phyloP scores from a whole-genome alignment of 2,113 vertebrate species.

The Pterocles burchelli region DNA sequence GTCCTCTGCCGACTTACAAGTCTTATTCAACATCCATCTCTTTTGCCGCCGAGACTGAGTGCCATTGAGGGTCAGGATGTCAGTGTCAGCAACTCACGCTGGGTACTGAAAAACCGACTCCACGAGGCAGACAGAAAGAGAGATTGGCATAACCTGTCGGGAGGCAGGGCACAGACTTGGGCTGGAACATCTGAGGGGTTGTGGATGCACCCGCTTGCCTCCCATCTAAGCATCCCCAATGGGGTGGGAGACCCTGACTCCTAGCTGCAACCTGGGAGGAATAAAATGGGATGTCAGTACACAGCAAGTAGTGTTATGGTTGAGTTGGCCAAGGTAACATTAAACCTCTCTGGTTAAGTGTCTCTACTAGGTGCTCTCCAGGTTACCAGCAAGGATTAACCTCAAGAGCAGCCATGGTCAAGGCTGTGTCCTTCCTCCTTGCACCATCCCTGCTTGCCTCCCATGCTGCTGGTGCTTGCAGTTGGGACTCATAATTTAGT shows the following conservation, averaged over 20 bases:
- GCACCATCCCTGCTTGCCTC: background rate
- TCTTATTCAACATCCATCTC: background rate
- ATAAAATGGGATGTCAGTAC: background rate
- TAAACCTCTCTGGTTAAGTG: background rate
- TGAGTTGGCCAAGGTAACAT: background rate
- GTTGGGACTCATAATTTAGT: background rate
- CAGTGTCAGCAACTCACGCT: no score
- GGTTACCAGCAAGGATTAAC: background rate
- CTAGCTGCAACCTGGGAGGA: background rate
- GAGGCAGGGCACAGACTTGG: background rate
- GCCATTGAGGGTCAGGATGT: accelerated
- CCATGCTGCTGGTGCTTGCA: background rate
- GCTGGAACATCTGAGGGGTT: background rate
- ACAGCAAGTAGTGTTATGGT: accelerated
- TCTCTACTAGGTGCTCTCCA: background rate
- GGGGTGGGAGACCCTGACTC: background rate
- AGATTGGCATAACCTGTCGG: accelerated
- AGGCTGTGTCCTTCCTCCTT: background rate
- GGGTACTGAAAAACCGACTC: accelerated
- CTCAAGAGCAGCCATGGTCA: background rate
- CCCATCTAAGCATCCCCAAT: accelerated
- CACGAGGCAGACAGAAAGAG: no score
- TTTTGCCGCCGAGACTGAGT: background rate
- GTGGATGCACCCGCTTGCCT: no score
- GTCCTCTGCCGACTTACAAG: background rate